Evolutionary conservation across 2,113 vertebrate genomes (phyloP), one percentile per base, ranked within the genome.

Genomic region (Hassar affinis): DNA sequence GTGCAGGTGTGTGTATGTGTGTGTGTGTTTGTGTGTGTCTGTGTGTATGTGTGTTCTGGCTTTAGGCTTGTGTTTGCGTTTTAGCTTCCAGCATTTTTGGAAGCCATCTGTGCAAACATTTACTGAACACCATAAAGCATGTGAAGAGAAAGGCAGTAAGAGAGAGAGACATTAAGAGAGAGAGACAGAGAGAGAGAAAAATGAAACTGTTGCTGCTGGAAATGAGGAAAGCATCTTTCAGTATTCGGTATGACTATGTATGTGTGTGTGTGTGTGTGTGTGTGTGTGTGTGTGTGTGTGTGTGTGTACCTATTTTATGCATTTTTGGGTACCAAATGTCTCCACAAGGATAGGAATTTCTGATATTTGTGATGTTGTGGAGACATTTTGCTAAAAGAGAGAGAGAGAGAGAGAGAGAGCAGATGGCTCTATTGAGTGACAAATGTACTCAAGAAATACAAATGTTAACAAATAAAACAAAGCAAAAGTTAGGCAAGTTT

Each of bases 91-190:
- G 86, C 84, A 84, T 86, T 89, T 87, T 89, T 85, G 76, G 87
- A 86, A 91, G 79, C 87, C 83, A 89, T 92, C 89, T 93, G 91
- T 87, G 91, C 80, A 91, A 92, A 90, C 90, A 90, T 91, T 92
- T 91, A 91, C 88, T 84, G 86, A 92, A 91, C 87, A 91, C 85
- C 87, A 90, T 82, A 77, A 85, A 85, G 79, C 85, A 84, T 88
- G 88, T 84, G 81, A n/a, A 86, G 81, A 54, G 56, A 62, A 30
- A 54, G 33, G 62, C 27, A 68, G 17, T 49, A 33, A 30, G 9
- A 68, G 49, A 66, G 8, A 64, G 20, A 54, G 38, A 82, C 49
- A 52, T n/a, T 51, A 10, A 80, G 35, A 62, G 1, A 80, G 42
- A 80, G 47, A 72, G 33, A 71, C 2, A 30, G 7, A 81, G 57